A percentile compares a stretch with the other conserved stretches of the same genome.
Evolutionary conservation across 2,113 vertebrate genomes (phyloP).

Genomic region (Spermophilus dauricus): DNA sequence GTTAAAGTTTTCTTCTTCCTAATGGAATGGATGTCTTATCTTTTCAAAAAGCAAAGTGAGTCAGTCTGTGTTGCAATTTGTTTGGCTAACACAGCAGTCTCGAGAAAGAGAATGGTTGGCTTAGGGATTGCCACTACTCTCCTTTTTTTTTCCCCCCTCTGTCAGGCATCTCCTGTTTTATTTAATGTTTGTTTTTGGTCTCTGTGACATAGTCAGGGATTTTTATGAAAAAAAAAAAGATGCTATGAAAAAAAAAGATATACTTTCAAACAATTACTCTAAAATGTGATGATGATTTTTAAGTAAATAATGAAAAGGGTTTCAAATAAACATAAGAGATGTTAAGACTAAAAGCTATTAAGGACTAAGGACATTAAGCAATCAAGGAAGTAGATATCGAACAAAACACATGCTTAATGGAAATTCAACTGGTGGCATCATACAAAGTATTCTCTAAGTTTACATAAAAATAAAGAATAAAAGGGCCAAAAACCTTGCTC

Average conservation of each 20-base stretch:
- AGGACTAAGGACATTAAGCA: not conserved
- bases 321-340: not conserved
- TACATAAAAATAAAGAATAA: not conserved
- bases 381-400: not conserved
- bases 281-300: not conserved
- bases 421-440: not conserved
- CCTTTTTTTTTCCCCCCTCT: not conserved
- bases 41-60: slow-evolving; percentile 3
- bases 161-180: not conserved
- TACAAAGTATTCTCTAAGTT: not conserved
- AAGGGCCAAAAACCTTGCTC: not conserved
- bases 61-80: not conserved
- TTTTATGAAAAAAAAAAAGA: not conserved
- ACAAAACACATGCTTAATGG: not conserved
- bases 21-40: not conserved
- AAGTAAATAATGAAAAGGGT: not conserved
- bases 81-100: not conserved
- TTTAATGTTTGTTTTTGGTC: not conserved
- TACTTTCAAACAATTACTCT: not conserved
- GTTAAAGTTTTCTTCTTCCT: slow-evolving; percentile 7
- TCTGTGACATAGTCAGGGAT: not conserved
- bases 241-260: not conserved
- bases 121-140: not conserved
- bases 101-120: not conserved
- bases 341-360: not conserved